These are phyloP conservation scores for Tipula unca DNA, from an alignment of 2,888 invertebrate species.

Conservation along the genomic window DNA sequence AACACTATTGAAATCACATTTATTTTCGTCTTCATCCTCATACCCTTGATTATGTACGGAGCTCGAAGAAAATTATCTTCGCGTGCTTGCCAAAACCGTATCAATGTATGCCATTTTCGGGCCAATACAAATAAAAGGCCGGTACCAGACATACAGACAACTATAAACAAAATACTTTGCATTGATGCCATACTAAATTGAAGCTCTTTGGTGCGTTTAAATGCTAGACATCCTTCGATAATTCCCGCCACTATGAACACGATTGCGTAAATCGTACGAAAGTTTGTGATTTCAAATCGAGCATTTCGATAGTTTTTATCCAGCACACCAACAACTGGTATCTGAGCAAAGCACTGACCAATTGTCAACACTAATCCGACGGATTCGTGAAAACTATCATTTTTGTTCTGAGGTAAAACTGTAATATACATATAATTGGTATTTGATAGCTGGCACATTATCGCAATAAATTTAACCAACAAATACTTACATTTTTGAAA, in stretches of 20 bases:
- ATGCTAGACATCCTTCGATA: not conserved
- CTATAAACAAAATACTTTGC: not conserved
- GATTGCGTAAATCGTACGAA: not conserved
- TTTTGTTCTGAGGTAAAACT: too few species aligned
- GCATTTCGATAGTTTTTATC: not conserved
- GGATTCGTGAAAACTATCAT: not conserved
- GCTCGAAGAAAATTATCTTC: not conserved
- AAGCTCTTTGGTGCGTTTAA: not conserved
- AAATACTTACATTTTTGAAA: too few species aligned
- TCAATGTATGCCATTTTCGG: not conserved
- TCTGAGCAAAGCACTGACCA: not conserved
- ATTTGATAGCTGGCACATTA: too few species aligned
- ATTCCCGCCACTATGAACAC: not conserved
- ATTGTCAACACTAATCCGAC: not conserved
- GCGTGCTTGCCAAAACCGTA: not conserved
- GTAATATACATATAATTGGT: too few species aligned
- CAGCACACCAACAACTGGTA: not conserved
- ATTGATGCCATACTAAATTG: not conserved
- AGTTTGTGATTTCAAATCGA: not conserved
- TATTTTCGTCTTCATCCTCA: not conserved
- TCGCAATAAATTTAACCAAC: too few species aligned
- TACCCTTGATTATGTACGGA: not conserved
- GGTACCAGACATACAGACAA: not conserved
- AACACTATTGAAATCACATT: not conserved
- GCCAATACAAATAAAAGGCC: not conserved